Evolutionary conservation across 1,140 invertebrate species (phyloP).

Genomic region (Trissolcus basalis): DNA sequence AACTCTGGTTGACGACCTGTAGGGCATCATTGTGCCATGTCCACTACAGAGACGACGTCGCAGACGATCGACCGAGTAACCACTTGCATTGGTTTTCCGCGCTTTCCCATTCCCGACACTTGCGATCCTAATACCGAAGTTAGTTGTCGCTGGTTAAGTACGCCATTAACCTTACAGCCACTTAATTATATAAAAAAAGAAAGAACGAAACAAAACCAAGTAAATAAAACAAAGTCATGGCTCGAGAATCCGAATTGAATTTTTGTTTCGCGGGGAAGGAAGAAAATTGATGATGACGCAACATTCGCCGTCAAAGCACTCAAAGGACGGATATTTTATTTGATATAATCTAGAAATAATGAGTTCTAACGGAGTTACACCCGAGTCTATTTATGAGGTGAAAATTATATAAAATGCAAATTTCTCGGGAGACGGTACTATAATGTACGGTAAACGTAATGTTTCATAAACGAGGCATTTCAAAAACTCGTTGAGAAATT

Average conservation of each 20-base stretch:
- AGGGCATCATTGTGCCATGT: constrained; percentile 34
- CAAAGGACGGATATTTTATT: not conserved
- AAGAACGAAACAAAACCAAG: constrained; percentile 3
- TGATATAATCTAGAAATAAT: constrained; percentile 12
- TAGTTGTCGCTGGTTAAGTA: constrained; percentile 31
- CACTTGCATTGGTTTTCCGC: constrained; percentile 39
- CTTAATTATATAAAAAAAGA: constrained; percentile 34
- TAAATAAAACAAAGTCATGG: too few relatives aligned
- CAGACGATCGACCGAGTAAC: constrained; percentile 47
- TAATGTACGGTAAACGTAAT: constrained; percentile 40
- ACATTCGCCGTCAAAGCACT: not conserved
- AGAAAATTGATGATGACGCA: too few relatives aligned
- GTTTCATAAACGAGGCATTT: constrained; percentile 50
- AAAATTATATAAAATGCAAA: constrained; percentile 38
- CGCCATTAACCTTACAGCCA: constrained; percentile 29
- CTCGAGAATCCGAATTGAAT: not conserved
- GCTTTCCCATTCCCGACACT: constrained; percentile 37
- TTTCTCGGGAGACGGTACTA: constrained; percentile 27
- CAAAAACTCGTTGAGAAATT: constrained; percentile 41
- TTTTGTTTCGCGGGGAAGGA: too few relatives aligned
- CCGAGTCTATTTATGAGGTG: constrained; percentile 18
- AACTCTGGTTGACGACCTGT: constrained; percentile 36
- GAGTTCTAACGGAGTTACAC: constrained; percentile 13
- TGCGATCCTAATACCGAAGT: constrained; percentile 36
- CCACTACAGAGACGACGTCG: constrained; percentile 43